Evolutionary conservation across 2,888 invertebrate genomes (phyloP).

Genomic region (Tolmerus cingulatus): DNA sequence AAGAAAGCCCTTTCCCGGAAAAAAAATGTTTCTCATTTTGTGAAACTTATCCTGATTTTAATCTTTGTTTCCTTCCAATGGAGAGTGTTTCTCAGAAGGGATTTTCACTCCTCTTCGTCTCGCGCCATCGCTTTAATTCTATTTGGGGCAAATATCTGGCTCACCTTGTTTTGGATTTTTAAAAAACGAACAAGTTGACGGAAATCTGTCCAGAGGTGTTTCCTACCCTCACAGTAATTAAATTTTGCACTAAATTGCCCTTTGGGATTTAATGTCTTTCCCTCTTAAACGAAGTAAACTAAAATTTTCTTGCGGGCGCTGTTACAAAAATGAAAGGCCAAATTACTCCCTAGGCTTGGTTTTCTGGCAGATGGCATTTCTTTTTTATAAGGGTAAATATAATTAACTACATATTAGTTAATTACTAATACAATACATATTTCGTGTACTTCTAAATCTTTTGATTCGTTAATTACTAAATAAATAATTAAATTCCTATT

Average conservation of each 20-base stretch:
- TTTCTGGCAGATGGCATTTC: neutral
- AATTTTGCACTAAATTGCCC: neutral
- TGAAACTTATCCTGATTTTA: slow-evolving; percentile 22
- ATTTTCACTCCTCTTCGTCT: neutral
- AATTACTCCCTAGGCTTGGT: neutral
- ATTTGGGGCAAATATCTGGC: neutral
- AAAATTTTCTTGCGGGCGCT: neutral
- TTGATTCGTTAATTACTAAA: no score
- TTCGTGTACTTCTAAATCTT: no score
- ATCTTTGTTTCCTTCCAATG: slow-evolving; percentile 28
- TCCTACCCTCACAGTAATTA: neutral
- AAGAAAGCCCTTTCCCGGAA: neutral
- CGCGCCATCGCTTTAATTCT: neutral
- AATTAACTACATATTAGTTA: no score
- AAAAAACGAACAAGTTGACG: neutral
- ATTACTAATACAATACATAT: no score
- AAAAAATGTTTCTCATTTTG: slow-evolving; percentile 12
- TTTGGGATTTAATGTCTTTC: neutral
- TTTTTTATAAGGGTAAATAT: neutral
- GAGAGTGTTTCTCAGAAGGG: neutral
- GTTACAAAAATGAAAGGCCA: neutral
- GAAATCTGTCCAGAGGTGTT: neutral
- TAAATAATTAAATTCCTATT: no score
- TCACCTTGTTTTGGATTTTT: neutral
- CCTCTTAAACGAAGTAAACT: neutral